phyloP scores from a whole-genome alignment of 2,888 invertebrate genomes.

The Ophion obscuratus region DNA sequence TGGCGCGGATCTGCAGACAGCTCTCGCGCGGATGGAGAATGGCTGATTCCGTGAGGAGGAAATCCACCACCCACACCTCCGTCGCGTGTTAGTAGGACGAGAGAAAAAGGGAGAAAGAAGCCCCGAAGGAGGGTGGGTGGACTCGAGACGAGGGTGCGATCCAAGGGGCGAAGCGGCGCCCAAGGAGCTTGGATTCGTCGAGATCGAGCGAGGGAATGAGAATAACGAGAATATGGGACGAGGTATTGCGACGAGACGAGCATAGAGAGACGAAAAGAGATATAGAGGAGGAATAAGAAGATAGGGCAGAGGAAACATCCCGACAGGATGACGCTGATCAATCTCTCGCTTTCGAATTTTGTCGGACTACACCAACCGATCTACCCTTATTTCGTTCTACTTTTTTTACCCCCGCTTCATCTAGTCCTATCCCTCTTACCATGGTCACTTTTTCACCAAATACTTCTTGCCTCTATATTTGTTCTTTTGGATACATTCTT shows the following conservation, averaged over 20 bases:
- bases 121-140: slow-evolving; percentile 39
- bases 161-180: slow-evolving; percentile 50
- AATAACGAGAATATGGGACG: slow-evolving; percentile 58
- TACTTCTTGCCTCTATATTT: slow-evolving; percentile 15
- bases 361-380: slow-evolving; percentile 66
- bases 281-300: slow-evolving; percentile 63
- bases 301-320: slow-evolving; percentile 72
- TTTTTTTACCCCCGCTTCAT: slow-evolving; percentile 30
- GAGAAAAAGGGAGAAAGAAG: slow-evolving; percentile 31
- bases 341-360: slow-evolving; percentile 78
- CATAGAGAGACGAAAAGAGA: slow-evolving; percentile 61
- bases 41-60: slow-evolving; percentile 76
- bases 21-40: slow-evolving; percentile 77
- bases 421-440: slow-evolving; percentile 1
- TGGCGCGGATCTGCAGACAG: slow-evolving; percentile 76
- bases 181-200: slow-evolving; percentile 61
- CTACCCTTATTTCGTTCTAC: slow-evolving; percentile 64
- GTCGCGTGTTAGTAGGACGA: slow-evolving; percentile 59
- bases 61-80: slow-evolving; percentile 64
- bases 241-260: slow-evolving; percentile 60
- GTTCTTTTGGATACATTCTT: neutral
- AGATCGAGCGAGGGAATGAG: slow-evolving; percentile 59
- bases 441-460: slow-evolving; percentile 59
- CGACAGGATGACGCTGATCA: slow-evolving; percentile 81
- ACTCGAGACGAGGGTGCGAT: slow-evolving; percentile 63